Evolutionary conservation across 23 tunicate species (phyloP), one percentile per base, ranked within the genome.

Genomic region (Phallusia fumigata): DNA sequence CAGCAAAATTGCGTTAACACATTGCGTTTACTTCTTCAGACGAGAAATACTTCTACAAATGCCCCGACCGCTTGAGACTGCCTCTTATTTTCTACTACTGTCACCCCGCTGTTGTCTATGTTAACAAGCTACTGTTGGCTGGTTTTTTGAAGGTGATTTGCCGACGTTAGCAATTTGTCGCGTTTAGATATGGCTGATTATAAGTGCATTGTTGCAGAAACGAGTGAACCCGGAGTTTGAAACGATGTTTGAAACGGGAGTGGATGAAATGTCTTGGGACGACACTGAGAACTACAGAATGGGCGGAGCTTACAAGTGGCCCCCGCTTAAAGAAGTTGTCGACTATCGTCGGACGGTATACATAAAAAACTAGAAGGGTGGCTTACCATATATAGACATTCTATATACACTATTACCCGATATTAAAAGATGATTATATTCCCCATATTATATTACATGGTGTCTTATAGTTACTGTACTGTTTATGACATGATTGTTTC

Each of bases 211-310:
- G 5, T 80, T 83, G 13, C 53, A 92, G 98, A 78, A 93, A 72
- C 80, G 98, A 26, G 88, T 93, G 32, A 78, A 93, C 69, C 79
- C 77, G 47, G 81, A 88, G n/a, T 88, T 84, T 78, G 98, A 93
- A 53, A 85, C 93, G 26, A 81, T 93, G 81, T 93, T 93, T 78
- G 98, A 93, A 64, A 93, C 98, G 0, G 98, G 98, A 0, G 98
- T 93, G 32, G 98, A 93, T 51, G 98, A 93, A 85, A 93, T 93
- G 98, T 84, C 93, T 0, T 93, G 98, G 98, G 98, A 93, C 82
- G 98, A 93, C 77, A 88, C 92, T 30, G 98, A 93, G 77, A 93
- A 93, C 51, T 93, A 80, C 81, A 73, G 98, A 44, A 93, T 93
- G 98, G 98, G 98, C 24, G 98, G 98, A 73, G 65, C 93, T 24